Evolutionary conservation across 2,797 vertebrate genomes (phyloP).

Genomic region (Falco rusticolus): DNA sequence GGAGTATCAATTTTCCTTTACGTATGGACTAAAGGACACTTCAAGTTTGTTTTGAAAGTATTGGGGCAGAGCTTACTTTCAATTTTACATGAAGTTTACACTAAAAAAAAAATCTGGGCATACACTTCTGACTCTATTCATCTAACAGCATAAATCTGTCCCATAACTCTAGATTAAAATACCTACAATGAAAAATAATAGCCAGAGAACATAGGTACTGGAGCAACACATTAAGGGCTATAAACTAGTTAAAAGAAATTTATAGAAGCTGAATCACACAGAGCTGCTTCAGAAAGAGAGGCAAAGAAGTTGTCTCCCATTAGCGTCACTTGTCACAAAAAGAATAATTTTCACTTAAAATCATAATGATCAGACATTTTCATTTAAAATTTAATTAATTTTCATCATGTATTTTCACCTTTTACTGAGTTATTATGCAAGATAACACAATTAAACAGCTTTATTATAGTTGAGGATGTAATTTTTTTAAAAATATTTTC

Average conservation of each 20-base stretch:
- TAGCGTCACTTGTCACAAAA: not conserved
- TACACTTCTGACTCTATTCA: not conserved
- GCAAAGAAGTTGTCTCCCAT: not conserved
- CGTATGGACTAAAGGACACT: not conserved
- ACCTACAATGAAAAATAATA: not conserved
- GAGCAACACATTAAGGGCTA: not conserved
- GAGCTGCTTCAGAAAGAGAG: not conserved
- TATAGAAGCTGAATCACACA: not conserved
- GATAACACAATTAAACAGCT: slow-evolving; percentile 17
- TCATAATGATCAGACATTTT: not conserved
- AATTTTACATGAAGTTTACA: not conserved
- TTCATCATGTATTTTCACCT: not conserved
- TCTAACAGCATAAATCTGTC: not conserved
- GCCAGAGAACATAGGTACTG: not conserved
- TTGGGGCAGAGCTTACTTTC: not conserved
- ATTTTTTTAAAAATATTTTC: not conserved
- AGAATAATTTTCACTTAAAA: not conserved
- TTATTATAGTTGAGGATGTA: not conserved
- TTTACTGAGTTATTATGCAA: not conserved
- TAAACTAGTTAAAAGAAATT: not conserved
- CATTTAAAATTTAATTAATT: not conserved
- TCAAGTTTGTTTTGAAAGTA: not conserved
- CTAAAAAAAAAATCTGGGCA: not conserved
- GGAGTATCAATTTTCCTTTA: not conserved
- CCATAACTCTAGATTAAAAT: not conserved